Evolutionary conservation across 1,140 invertebrate species (phyloP).

Genomic region (Ceratosolen fusciceps): DNA sequence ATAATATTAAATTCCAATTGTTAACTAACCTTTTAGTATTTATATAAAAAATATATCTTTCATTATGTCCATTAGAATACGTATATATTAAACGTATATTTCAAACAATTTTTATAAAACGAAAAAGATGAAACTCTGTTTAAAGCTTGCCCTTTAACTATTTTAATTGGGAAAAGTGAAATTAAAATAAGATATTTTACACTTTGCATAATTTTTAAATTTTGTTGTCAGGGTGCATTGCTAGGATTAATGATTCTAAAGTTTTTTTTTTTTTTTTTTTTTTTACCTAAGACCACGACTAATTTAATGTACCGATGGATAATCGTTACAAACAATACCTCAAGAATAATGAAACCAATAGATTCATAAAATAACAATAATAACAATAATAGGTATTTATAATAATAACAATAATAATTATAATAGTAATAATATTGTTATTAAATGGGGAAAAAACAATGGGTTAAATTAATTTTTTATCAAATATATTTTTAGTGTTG

Average conservation of each 20-base stretch:
- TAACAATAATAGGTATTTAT: too few relatives aligned
- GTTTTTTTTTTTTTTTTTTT: constrained; percentile 51
- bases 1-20: too few relatives aligned
- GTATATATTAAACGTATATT: too few relatives aligned
- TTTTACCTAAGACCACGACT: constrained; percentile 48
- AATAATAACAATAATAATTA: neutral
- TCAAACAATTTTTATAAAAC: too few relatives aligned
- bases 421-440: neutral
- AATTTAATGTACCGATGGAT: constrained; percentile 49
- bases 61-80: too few relatives aligned
- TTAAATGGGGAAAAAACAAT: neutral
- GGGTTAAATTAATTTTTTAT: neutral
- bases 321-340: constrained; percentile 59
- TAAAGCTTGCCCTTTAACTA: too few relatives aligned
- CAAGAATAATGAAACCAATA: neutral
- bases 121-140: too few relatives aligned
- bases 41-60: too few relatives aligned
- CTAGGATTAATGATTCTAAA: neutral
- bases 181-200: neutral
- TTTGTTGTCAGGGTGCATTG: neutral
- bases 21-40: too few relatives aligned
- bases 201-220: neutral
- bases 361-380: neutral
- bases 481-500: neutral
- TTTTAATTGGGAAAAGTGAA: too few relatives aligned